Evolutionary conservation across 2,888 invertebrate species (phyloP).

Genomic region (Ormyrus thymus): DNA sequence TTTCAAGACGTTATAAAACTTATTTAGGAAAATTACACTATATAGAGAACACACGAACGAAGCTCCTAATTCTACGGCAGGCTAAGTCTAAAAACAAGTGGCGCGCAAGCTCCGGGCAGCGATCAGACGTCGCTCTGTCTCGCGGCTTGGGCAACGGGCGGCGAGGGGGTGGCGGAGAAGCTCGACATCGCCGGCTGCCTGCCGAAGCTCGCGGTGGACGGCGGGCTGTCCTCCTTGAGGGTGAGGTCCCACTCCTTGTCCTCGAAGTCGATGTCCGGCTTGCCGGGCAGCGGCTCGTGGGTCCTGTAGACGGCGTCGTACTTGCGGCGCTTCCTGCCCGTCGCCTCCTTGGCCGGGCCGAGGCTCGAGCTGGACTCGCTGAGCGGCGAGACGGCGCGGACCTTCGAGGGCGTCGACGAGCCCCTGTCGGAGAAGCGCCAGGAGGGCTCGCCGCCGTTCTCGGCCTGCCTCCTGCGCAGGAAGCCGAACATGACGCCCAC

Average conservation of each 20-base stretch:
- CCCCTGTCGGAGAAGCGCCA: constrained; percentile 69
- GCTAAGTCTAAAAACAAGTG: no score
- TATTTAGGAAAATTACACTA: no score
- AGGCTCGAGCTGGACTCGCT: constrained; percentile 51
- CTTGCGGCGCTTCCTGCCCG: constrained; percentile 67
- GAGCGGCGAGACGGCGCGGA: constrained; percentile 41
- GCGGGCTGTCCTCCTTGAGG: constrained; percentile 28
- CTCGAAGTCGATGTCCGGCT: constrained; percentile 87
- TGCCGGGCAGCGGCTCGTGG: constrained; percentile 85
- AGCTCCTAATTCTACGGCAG: no score
- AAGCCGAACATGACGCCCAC: constrained; percentile 62
- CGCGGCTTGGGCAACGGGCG: not conserved
- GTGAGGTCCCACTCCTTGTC: constrained; percentile 84
- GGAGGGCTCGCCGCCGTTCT: constrained; percentile 63
- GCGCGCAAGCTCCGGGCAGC: not conserved
- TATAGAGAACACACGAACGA: no score
- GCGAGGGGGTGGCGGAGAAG: not conserved
- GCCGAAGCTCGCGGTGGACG: not conserved
- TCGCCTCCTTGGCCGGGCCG: not conserved
- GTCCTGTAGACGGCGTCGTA: constrained; percentile 91
- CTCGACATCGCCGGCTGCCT: not conserved
- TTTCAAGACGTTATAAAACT: no score
- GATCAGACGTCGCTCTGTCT: constrained; percentile 34
- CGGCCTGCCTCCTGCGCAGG: constrained; percentile 48
- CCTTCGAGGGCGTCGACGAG: constrained; percentile 55